Evolutionary conservation across 2,113 vertebrate genomes (phyloP), one percentile per base, ranked within the genome.

Genomic region (Eudyptes chrysolophus): DNA sequence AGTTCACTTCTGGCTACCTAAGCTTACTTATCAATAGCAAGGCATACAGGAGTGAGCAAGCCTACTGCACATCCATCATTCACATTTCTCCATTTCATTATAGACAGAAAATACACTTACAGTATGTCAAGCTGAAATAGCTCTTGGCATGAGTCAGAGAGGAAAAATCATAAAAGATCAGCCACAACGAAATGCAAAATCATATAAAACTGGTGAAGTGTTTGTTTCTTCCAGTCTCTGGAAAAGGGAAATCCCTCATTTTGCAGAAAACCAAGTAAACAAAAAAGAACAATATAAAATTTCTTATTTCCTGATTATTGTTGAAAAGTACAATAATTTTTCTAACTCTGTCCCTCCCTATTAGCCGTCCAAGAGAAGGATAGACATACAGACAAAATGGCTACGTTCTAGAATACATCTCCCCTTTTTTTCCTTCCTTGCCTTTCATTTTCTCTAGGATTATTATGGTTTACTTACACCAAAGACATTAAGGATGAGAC

Each of bases 51-150:
- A 94, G 49, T 42, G 65, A 96, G 60, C 49, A 66, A 90, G 75
- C 57, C 92, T 61, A 60, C 61, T 36, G 29, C 66, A 72, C 36
- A 94, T 83, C 74, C 70, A 92, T 95, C 89, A 65, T 52, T 62
- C 70, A 40, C 17, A 15, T 52, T 76, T 94, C 54, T 72, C 78
- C 78, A 57, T 92, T 93, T 94, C 82, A 70, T 83, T 94, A 85
- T 5, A 65, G 87, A 83, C 75, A 90, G 87, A 94, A 96, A 96
- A 95, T 27, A 38, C 64, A 87, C 74, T 93, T 75, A 49, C 62
- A 61, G 54, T 68, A 69, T 46, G 54, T 85, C 66, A 83, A 90
- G 74, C 30, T 83, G 82, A 95, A 95, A 93, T 55, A 96, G 87
- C 57, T 95, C 71, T 65, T 87, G 54, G 78, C 52, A 69, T 76